Conservation (phyloP, 1,140 invertebrate genomes). For the Latrodectus geometricus region DNA sequence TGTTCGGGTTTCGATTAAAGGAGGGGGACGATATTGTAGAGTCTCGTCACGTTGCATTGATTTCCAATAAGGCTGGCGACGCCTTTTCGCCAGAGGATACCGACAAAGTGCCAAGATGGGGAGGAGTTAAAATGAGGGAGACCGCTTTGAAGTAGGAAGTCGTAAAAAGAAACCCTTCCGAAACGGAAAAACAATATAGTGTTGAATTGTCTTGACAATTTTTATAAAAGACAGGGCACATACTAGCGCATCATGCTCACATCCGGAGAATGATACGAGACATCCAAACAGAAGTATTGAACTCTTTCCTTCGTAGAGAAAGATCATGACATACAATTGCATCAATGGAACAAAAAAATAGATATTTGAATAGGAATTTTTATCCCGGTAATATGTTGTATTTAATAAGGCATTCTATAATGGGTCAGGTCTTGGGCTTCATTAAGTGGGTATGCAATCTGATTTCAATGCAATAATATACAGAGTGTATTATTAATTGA, state of each 20-base stretch:
- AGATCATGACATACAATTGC: too few species aligned
- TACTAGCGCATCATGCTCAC: neutral
- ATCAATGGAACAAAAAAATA: too few species aligned
- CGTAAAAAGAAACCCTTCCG: constrained; percentile 32
- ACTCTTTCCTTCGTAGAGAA: too few species aligned
- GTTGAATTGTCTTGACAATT: constrained; percentile 17
- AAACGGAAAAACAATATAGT: constrained; percentile 36
- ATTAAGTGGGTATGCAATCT: too few species aligned
- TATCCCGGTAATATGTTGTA: too few species aligned
- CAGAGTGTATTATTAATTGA: too few species aligned
- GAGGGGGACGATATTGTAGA: constrained; percentile 10
- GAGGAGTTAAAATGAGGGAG: constrained; percentile 28
- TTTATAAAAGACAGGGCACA: neutral
- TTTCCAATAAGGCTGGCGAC: constrained; percentile 54
- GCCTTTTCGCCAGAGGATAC: constrained; percentile 33
- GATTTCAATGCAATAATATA: too few species aligned
- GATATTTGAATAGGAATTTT: too few species aligned
- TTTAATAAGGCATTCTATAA: too few species aligned
- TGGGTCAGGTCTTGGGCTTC: too few species aligned
- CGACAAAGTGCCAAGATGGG: constrained; percentile 52
- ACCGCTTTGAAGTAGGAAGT: constrained; percentile 12
- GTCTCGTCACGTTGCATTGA: constrained; percentile 43
- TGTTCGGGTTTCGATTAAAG: constrained; percentile 47
- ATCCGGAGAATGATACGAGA: neutral
- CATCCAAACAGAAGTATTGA: neutral